A percentile compares a stretch with the other conserved stretches of the same genome.
These are phyloP conservation scores for Drosophila sucinea DNA, from an alignment of 1,140 invertebrate species.

Conservation along the genomic window DNA sequence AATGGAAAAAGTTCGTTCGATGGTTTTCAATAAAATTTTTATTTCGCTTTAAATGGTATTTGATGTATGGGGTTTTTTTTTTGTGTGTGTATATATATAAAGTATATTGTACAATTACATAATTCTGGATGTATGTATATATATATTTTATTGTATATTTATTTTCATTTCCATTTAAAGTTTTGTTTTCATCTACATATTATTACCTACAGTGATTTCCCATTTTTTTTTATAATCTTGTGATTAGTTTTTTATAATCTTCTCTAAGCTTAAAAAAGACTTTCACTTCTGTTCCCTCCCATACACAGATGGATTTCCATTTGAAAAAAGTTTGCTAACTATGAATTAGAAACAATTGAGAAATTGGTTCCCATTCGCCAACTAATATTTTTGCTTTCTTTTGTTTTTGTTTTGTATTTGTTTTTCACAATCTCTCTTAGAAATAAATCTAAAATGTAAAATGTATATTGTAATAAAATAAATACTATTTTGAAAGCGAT, in stretches of 20 bases:
- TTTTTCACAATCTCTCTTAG: slow-evolving; percentile 38
- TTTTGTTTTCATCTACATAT: slow-evolving; percentile 15
- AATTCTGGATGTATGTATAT: slow-evolving; percentile 37
- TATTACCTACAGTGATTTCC: slow-evolving; percentile 32
- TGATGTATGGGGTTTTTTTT: slow-evolving; percentile 30
- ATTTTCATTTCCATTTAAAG: slow-evolving; percentile 15
- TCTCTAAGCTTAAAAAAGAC: slow-evolving; percentile 56
- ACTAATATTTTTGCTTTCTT: neutral
- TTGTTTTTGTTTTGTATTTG: neutral
- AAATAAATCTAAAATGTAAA: slow-evolving; percentile 45
- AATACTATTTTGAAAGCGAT: slow-evolving; percentile 65
- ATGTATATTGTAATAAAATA: slow-evolving; percentile 49
- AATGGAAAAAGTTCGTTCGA: neutral
- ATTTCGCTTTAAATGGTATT: slow-evolving; percentile 44
- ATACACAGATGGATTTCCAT: slow-evolving; percentile 33
- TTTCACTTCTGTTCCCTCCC: slow-evolving; percentile 56
- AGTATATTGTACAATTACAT: slow-evolving; percentile 50
- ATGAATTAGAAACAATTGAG: slow-evolving; percentile 34
- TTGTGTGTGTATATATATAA: slow-evolving; percentile 46
- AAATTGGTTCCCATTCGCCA: neutral
- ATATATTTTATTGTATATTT: slow-evolving; percentile 52
- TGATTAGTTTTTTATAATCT: slow-evolving; percentile 35
- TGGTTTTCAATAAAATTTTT: slow-evolving; percentile 70
- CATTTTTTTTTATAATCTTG: slow-evolving; percentile 21
- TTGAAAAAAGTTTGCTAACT: slow-evolving; percentile 73